Percentiles rank a stretch among this genome's conserved stretches.
Conservation (phyloP, 2,797 vertebrate species). For the Notolepis coatsorum region DNA sequence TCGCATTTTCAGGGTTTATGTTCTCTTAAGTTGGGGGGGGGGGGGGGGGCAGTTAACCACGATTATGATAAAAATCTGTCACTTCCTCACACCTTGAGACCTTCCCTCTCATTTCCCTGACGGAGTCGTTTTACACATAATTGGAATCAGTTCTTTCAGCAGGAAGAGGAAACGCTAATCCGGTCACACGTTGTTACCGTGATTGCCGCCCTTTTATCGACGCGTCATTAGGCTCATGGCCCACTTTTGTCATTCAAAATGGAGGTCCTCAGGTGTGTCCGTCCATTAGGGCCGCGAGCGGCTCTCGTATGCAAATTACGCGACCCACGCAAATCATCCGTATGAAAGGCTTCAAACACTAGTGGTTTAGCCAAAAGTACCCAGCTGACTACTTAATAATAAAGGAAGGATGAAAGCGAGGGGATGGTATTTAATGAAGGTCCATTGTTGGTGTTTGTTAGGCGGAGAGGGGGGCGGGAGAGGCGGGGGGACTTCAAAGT, state of each 20-base stretch:
- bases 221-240: conserved; percentile 1
- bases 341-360: conserved; percentile 53
- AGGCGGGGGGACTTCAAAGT: conserved; percentile 62
- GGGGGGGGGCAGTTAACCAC: conserved; percentile 18
- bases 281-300: conserved; percentile 30
- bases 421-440: conserved; percentile 49
- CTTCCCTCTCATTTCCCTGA: conserved; percentile 11
- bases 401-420: conserved; percentile 38
- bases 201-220: conserved; percentile 5
- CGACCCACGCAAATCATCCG: conserved; percentile 32
- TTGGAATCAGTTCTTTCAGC: conserved; percentile 32
- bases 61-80: conserved; percentile 40
- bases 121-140: conserved; percentile 33
- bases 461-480: conserved; percentile 16
- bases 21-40: too few species aligned
- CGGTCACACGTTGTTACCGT: conserved; percentile 6
- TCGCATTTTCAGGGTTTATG: conserved; percentile 3
- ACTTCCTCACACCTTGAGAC: conserved; percentile 23
- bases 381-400: conserved; percentile 41
- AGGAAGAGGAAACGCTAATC: conserved; percentile 38
- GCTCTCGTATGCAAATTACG: conserved; percentile 43
- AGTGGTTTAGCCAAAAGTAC: conserved; percentile 20
- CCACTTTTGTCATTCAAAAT: conserved; percentile 38
- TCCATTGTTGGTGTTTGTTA: conserved; percentile 44
- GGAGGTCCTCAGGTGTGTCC: conserved; percentile 36